phyloP scores from a whole-genome alignment of 2,797 vertebrate species.

The Pelobates cultripes region DNA sequence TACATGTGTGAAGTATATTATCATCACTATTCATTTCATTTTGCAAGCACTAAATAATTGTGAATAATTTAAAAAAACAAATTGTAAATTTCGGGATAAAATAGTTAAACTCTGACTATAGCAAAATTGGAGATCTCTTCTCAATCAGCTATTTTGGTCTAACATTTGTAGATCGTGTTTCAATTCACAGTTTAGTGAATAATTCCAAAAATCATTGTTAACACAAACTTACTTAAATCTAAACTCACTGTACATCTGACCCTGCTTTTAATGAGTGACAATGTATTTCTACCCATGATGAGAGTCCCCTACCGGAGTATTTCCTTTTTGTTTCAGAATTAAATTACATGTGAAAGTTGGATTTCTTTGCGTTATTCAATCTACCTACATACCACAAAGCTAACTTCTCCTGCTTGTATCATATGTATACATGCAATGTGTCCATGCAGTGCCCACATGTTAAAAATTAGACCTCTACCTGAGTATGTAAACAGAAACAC shows the following conservation, averaged over 20 bases:
- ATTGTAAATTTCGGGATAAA: too few relatives aligned
- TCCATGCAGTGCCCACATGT: neutral
- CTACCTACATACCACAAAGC: neutral
- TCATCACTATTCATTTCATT: too few relatives aligned
- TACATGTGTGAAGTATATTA: too few relatives aligned
- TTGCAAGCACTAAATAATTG: too few relatives aligned
- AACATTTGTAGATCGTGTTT: too few relatives aligned
- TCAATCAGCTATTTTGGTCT: too few relatives aligned
- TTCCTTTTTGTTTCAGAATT: neutral
- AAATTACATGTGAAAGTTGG: neutral
- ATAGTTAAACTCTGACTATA: too few relatives aligned
- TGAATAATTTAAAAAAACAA: too few relatives aligned
- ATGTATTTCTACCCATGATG: neutral
- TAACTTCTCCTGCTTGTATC: neutral
- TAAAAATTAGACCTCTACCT: neutral
- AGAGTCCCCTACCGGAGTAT: neutral
- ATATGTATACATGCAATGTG: neutral
- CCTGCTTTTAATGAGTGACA: neutral
- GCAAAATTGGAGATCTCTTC: too few relatives aligned
- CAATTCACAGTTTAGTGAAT: too few relatives aligned
- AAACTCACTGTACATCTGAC: neutral
- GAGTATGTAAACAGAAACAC: neutral
- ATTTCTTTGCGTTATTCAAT: neutral
- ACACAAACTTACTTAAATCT: neutral
- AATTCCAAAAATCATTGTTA: neutral